Evolutionary conservation across 2,113 vertebrate genomes (phyloP).

Genomic region (Telmatochromis sp.): DNA sequence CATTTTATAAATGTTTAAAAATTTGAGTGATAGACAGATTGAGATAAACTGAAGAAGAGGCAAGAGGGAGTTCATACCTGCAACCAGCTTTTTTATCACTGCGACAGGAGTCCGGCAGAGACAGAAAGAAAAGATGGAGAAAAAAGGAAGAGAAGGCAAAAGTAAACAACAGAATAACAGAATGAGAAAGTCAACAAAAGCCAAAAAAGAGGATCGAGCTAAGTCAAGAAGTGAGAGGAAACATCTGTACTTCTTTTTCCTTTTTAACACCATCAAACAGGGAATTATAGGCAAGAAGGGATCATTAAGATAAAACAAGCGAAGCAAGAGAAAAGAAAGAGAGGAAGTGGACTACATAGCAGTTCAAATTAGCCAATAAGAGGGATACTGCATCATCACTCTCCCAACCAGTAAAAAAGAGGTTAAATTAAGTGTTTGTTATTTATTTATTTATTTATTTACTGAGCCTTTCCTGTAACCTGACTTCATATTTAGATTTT

Average conservation of each 20-base stretch:
- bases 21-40: background rate
- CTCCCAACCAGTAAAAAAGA: background rate
- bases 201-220: slow-evolving; percentile 7
- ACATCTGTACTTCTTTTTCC: background rate
- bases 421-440: background rate
- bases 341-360: background rate
- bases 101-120: slow-evolving; percentile 53
- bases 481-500: background rate
- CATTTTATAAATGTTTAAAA: background rate
- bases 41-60: background rate
- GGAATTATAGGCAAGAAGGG: background rate
- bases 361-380: background rate
- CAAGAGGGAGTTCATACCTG: slow-evolving; percentile 59
- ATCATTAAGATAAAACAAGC: background rate
- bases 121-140: slow-evolving; percentile 30
- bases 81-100: slow-evolving; percentile 74
- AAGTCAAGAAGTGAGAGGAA: background rate
- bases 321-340: background rate
- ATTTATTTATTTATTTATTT: background rate
- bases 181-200: slow-evolving; percentile 43
- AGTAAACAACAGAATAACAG: slow-evolving; percentile 49
- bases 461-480: background rate
- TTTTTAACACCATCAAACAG: background rate
- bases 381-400: background rate
- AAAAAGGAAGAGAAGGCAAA: slow-evolving; percentile 25